Evolutionary conservation across 2,797 vertebrate genomes (phyloP), one percentile per base, ranked within the genome.

Genomic region (Cynopterus sphinx): DNA sequence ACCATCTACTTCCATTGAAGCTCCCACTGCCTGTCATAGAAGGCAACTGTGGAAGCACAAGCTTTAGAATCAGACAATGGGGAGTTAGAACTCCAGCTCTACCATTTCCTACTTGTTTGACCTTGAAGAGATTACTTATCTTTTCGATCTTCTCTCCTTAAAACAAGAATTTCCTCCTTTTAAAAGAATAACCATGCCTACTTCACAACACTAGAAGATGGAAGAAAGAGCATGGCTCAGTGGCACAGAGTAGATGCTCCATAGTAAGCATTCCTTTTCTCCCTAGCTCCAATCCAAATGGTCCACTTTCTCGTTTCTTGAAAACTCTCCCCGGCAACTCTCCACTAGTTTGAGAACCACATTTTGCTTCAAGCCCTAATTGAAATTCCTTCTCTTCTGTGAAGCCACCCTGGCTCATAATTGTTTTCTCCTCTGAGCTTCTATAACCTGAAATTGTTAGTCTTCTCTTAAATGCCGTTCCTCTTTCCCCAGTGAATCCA

Each of bases 361-460:
- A 2, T 59, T 87, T 73, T 13, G 36, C 12, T 90, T 88, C 83
- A 86, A 91, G 3, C 10, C 55, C 82, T 43, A 68, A 33, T 2
- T 70, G 46, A 74, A 92, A 55, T n/a, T 15, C 87, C 73, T 53
- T 67, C 68, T 65, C 49, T 89, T 75, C 51, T 68, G n/a, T 17
- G 28, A 94, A 81, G 24, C 22, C 22, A 16, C 15, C 2, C 74
- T 92, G 22, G 63, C 63, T 95, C 57, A 28, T 75, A 84, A 87
- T 53, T 46, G 41, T 73, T 84, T 93, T 96, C 49, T 94, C 75
- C 57, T 94, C 70, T 79, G 43, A 61, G 43, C n/a, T 85, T 92
- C 83, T 63, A 16, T 63, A 79, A 87, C 63, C 24, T 39, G n/a
- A 97, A 91, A 65, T 53, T 51, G 9, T 79, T 61, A 21, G 67